Conservation (phyloP, 2,797 vertebrate genomes). For the Sebastiscus tertius region DNA sequence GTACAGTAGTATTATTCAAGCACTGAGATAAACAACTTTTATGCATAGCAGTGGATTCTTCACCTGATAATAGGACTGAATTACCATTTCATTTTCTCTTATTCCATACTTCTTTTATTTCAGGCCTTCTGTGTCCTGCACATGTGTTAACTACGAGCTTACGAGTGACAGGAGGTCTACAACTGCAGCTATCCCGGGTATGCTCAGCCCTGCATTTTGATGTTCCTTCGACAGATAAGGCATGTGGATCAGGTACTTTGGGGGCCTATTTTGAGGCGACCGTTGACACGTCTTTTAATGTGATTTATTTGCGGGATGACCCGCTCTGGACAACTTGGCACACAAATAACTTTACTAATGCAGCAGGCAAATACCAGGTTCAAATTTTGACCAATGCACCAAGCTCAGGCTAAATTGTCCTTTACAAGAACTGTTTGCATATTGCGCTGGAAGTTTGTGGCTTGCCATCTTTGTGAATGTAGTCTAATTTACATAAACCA, state of each 20-base stretch:
- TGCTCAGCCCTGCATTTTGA: slow-evolving; percentile 59
- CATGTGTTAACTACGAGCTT: background rate
- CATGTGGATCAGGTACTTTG: slow-evolving; percentile 76
- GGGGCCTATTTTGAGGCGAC: slow-evolving; percentile 77
- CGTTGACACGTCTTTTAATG: slow-evolving; percentile 77
- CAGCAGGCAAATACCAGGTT: slow-evolving; percentile 58
- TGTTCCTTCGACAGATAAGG: slow-evolving; percentile 67
- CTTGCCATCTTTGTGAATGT: background rate
- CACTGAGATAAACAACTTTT: background rate
- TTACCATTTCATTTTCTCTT: background rate
- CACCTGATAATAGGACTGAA: background rate
- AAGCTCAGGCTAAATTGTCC: slow-evolving; percentile 5
- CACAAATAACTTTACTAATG: slow-evolving; percentile 76
- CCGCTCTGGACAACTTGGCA: slow-evolving; percentile 69
- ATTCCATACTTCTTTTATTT: background rate
- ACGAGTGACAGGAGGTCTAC: slow-evolving; percentile 18
- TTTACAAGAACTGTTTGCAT: background rate
- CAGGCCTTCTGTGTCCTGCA: background rate
- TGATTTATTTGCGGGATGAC: slow-evolving; percentile 78
- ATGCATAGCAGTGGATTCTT: background rate
- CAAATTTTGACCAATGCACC: slow-evolving; percentile 36
- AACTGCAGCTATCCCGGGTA: slow-evolving; percentile 42
- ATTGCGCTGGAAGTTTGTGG: slow-evolving; percentile 11
- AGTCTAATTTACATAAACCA: background rate
- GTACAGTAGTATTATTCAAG: background rate